A percentile compares a stretch with the other conserved stretches of the same genome.
Conservation (phyloP, 2,888 invertebrate species). For the Unio delphinus region DNA sequence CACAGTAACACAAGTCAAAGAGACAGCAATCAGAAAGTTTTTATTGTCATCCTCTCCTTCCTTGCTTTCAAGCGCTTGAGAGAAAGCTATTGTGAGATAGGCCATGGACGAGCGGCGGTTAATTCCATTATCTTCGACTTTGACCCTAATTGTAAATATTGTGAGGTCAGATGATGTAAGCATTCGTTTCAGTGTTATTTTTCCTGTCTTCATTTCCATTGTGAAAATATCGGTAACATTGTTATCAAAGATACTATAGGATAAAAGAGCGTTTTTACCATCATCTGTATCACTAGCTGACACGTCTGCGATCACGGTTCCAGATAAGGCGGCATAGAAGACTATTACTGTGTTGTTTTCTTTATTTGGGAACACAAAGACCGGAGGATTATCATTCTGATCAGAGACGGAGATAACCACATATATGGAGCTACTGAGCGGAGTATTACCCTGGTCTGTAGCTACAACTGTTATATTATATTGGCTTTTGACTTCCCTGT, state of each 20-base stretch:
- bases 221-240: slow-evolving; percentile 23
- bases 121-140: slow-evolving; percentile 23
- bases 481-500: slow-evolving; percentile 37
- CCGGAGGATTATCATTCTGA: slow-evolving; percentile 51
- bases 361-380: slow-evolving; percentile 45
- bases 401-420: slow-evolving; percentile 47
- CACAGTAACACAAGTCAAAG: slow-evolving; percentile 32
- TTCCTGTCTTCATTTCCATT: slow-evolving; percentile 24
- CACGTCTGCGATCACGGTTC: slow-evolving; percentile 33
- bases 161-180: slow-evolving; percentile 17
- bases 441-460: slow-evolving; percentile 38
- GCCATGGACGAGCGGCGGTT: slow-evolving; percentile 12
- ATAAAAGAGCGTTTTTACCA: slow-evolving; percentile 36
- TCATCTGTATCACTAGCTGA: slow-evolving; percentile 43
- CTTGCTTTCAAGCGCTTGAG: slow-evolving; percentile 4
- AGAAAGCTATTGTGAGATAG: slow-evolving; percentile 20
- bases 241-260: slow-evolving; percentile 23
- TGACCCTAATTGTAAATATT: slow-evolving; percentile 16
- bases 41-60: slow-evolving; percentile 6
- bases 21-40: slow-evolving; percentile 32
- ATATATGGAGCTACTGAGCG: slow-evolving; percentile 42
- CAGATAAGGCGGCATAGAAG: slow-evolving; percentile 35
- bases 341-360: slow-evolving; percentile 45
- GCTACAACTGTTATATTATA: slow-evolving; percentile 48
- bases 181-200: slow-evolving; percentile 17